These are phyloP conservation scores for Aphodius granarius DNA, from an alignment of 2,888 invertebrate species.

Conservation along the genomic window DNA sequence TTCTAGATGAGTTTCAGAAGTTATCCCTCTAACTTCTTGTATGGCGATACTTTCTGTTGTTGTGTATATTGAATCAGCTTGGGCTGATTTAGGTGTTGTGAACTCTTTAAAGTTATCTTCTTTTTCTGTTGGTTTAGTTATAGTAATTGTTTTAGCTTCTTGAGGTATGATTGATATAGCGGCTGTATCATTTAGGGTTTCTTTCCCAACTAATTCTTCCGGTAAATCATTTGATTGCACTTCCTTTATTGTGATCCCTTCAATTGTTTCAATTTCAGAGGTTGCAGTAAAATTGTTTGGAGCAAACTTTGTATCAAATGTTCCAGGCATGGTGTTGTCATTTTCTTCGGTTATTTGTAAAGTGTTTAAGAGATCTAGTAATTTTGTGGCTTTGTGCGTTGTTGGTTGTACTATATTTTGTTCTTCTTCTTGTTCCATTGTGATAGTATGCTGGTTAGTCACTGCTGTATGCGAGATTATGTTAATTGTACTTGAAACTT, in stretches of 20 bases:
- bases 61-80: slow-evolving; percentile 60
- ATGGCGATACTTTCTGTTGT: slow-evolving; percentile 67
- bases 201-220: slow-evolving; percentile 53
- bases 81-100: slow-evolving; percentile 54
- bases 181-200: slow-evolving; percentile 56
- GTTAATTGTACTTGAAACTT: slow-evolving; percentile 49
- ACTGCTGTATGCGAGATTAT: slow-evolving; percentile 54
- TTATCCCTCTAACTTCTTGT: slow-evolving; percentile 58
- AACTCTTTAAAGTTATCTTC: slow-evolving; percentile 61
- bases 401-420: slow-evolving; percentile 26
- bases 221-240: slow-evolving; percentile 51
- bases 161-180: slow-evolving; percentile 61
- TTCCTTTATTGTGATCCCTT: slow-evolving; percentile 56
- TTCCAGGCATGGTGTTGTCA: slow-evolving; percentile 54
- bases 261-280: slow-evolving; percentile 51
- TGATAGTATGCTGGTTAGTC: slow-evolving; percentile 40
- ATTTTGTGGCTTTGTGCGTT: slow-evolving; percentile 32
- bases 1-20: slow-evolving; percentile 62
- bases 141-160: slow-evolving; percentile 69
- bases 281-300: slow-evolving; percentile 53
- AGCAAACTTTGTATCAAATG: slow-evolving; percentile 52
- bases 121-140: slow-evolving; percentile 62
- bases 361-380: slow-evolving; percentile 43
- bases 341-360: slow-evolving; percentile 57
- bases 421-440: slow-evolving; percentile 30